phyloP scores from a whole-genome alignment of 1,140 invertebrate species.

The Sitophilus oryzae region DNA sequence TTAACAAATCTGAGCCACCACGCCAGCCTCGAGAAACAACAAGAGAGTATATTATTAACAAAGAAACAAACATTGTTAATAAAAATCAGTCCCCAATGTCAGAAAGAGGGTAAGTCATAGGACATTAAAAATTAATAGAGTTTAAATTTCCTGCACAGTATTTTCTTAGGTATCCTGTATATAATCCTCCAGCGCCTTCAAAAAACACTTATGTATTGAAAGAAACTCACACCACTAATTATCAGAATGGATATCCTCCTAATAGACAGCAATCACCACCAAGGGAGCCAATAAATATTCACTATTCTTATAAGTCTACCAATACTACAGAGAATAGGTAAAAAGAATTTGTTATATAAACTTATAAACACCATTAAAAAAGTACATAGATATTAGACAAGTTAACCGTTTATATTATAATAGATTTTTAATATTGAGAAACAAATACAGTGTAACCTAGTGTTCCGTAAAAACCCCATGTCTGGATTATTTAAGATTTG shows the following conservation, averaged over 20 bases:
- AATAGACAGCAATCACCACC: conserved; percentile 24
- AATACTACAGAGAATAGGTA: conserved; percentile 35
- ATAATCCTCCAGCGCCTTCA: conserved; percentile 27
- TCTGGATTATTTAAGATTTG: too few species aligned
- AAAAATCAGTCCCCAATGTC: conserved; percentile 21
- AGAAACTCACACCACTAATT: conserved; percentile 35
- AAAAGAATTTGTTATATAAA: too few species aligned
- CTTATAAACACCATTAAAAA: too few species aligned
- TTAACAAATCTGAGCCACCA: conserved; percentile 7
- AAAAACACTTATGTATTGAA: conserved; percentile 37
- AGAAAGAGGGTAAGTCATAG: conserved; percentile 32
- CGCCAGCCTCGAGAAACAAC: conserved; percentile 31
- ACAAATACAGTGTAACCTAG: too few species aligned
- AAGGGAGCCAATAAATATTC: conserved; percentile 40
- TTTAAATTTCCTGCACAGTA: background rate
- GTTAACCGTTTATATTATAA: too few species aligned
- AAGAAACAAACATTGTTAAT: conserved; percentile 18
- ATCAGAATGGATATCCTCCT: conserved; percentile 36
- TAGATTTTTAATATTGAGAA: too few species aligned
- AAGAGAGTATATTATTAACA: conserved; percentile 27
- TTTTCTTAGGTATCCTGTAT: conserved; percentile 22
- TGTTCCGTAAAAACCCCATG: too few species aligned
- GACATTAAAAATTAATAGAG: conserved; percentile 17
- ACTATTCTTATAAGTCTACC: conserved; percentile 40
- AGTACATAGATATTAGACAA: too few species aligned